Evolutionary conservation across 2,113 vertebrate species (phyloP), one percentile per base, ranked within the genome.

Genomic region (Dermatemys mawii): DNA sequence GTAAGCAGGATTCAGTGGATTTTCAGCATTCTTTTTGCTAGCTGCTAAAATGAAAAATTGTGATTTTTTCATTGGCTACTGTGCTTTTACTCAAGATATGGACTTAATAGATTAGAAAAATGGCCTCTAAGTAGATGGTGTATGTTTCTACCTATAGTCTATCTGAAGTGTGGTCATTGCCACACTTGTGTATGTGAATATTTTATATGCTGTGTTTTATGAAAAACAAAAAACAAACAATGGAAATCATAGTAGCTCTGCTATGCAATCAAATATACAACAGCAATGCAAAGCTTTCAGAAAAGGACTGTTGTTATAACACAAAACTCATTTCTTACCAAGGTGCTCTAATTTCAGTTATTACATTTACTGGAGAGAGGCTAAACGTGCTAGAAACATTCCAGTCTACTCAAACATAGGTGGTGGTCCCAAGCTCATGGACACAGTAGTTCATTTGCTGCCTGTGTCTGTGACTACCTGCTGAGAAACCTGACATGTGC

Each of bases 401-500:
- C 13, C 60, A 83, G 63, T 81, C 44, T 81, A 27, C 83, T 92
- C 76, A 93, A 76, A 35, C 2, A 12, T 80, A 49, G 49, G 24
- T 82, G 76, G 48, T 80, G 80, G 60, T 94, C 86, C 81, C 46
- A 51, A 53, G 41, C 67, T 41, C 32, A 3, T 80, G 21, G 93
- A 27, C 22, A 35, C 32, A 93, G 26, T 82, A 63, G 12, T n/a
- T 27, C 35, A 83, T 79, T 16, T 75, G 53, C 48, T 91, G 49
- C 44, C 3, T 44, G 5, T 85, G 88, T 17, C 55, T 73, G n/a
- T 51, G 78, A 78, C 89, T 79, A 94, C 81, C 86, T 95, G 86
- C 88, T 94, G 63, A 86, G 93, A 95, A 97, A 94, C n/a, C 51
- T 91, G 84, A 81, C 87, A n/a, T 10, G 11, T 5, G 0, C 51